Percentiles rank a stretch among this genome's conserved stretches.
These are phyloP conservation scores for Leuctra nigra DNA, from an alignment of 2,888 invertebrate genomes.

Conservation along the genomic window DNA sequence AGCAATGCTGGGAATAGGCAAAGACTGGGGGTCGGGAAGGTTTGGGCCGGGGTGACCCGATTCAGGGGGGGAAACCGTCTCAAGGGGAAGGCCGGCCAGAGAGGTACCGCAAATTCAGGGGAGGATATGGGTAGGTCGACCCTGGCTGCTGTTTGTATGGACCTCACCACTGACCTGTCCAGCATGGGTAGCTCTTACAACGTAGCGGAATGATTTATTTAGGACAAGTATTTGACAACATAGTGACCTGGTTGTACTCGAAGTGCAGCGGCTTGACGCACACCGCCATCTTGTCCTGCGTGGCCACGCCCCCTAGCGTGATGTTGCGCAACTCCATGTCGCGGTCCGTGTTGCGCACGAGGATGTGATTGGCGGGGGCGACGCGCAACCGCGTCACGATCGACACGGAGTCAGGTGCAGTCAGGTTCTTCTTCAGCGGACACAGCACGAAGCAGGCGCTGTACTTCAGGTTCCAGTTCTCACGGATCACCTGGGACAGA, in stretches of 20 bases:
- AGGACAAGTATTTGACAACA: too few relatives aligned
- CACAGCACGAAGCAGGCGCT: slow-evolving; percentile 87
- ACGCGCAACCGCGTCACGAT: slow-evolving; percentile 45
- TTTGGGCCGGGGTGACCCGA: too few relatives aligned
- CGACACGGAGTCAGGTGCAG: slow-evolving; percentile 61
- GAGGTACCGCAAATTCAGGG: too few relatives aligned
- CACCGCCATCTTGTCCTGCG: slow-evolving; percentile 50
- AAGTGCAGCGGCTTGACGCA: slow-evolving; percentile 91
- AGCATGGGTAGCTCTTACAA: too few relatives aligned
- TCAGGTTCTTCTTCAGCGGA: slow-evolving; percentile 55
- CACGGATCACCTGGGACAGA: slow-evolving; percentile 63
- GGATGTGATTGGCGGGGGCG: slow-evolving; percentile 57
- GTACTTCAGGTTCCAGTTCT: slow-evolving; percentile 91
- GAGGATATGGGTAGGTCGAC: too few relatives aligned
- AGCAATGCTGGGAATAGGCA: too few relatives aligned
- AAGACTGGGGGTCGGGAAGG: too few relatives aligned
- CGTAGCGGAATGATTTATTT: too few relatives aligned
- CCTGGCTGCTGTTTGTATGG: too few relatives aligned
- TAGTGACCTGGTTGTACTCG: slow-evolving; percentile 74
- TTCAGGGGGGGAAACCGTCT: too few relatives aligned
- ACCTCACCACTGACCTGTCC: too few relatives aligned
- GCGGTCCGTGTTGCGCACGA: slow-evolving; percentile 52
- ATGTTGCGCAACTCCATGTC: slow-evolving; percentile 38
- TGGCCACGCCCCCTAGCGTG: slow-evolving; percentile 27
- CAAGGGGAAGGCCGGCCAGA: too few relatives aligned